Evolutionary conservation across 92 coral and sea anemone genomes (phyloP).

Genomic region (Porites evermanni): DNA sequence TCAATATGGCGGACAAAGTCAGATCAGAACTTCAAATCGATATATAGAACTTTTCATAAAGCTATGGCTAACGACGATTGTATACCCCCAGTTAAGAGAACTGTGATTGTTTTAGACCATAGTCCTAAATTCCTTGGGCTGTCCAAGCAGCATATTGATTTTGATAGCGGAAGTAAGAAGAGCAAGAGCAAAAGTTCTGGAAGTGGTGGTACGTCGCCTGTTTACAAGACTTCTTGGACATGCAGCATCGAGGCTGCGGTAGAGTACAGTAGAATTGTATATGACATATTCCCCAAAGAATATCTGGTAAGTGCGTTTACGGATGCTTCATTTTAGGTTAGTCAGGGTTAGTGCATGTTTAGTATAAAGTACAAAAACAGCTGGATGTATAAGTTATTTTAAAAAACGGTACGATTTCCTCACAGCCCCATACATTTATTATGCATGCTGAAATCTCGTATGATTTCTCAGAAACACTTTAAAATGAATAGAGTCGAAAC

Average conservation of each 20-base stretch:
- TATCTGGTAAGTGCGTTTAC: conserved; percentile 73
- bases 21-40: background rate
- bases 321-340: too few relatives aligned
- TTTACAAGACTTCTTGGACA: conserved; percentile 94
- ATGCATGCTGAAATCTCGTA: too few relatives aligned
- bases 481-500: too few relatives aligned
- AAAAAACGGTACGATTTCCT: too few relatives aligned
- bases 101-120: conserved; percentile 91
- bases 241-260: conserved; percentile 96
- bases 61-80: conserved; percentile 22
- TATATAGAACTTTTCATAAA: background rate
- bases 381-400: too few relatives aligned
- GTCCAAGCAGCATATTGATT: conserved; percentile 93
- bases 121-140: conserved; percentile 75
- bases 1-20: conserved; percentile 32
- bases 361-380: too few relatives aligned
- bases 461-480: too few relatives aligned
- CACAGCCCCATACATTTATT: too few relatives aligned
- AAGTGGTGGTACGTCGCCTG: conserved; percentile 61
- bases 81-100: conserved; percentile 50
- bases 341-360: too few relatives aligned
- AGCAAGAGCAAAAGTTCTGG: conserved; percentile 52
- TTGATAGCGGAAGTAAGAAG: conserved; percentile 86
- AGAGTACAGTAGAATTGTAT: conserved; percentile 96
- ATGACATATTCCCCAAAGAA: conserved; percentile 90